These are phyloP conservation scores for Holothuria scabra DNA, from an alignment of 53 echinoderm and acorn worm species.

Conservation along the genomic window DNA sequence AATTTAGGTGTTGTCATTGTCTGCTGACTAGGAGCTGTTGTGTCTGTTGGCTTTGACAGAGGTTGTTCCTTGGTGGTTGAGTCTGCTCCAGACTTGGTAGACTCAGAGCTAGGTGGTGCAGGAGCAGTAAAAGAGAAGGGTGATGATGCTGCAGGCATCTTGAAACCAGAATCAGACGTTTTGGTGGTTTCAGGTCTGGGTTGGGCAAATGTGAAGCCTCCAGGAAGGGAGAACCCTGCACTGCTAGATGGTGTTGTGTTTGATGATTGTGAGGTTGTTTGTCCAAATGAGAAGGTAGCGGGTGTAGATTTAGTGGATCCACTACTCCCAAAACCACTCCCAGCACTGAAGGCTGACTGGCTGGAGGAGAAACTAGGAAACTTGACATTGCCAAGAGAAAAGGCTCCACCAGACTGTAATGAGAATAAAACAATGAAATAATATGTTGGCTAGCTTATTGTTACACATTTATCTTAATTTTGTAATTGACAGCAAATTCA, in stretches of 20 bases:
- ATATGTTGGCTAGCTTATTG: background rate
- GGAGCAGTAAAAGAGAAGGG: background rate
- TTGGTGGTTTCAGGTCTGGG: background rate
- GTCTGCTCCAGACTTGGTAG: background rate
- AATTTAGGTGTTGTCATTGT: constrained; percentile 44
- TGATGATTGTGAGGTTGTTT: background rate
- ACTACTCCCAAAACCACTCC: background rate
- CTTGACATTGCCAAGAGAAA: background rate
- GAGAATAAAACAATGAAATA: background rate
- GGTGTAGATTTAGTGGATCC: background rate
- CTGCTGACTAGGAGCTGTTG: background rate
- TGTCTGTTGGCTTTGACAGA: background rate
- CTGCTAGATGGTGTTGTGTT: constrained; percentile 1
- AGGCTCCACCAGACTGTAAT: no score
- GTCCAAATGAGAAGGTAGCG: background rate
- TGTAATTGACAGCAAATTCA: background rate
- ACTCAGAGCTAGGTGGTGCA: background rate
- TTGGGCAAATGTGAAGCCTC: constrained; percentile 2
- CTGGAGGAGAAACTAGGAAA: background rate
- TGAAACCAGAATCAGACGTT: background rate
- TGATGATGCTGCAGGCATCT: background rate
- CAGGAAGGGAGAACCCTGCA: constrained; percentile 8
- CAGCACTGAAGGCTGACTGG: constrained; percentile 38
- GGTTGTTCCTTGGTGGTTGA: constrained; percentile 16
- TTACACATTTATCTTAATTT: background rate